Conservation (phyloP, 1,140 invertebrate species). For the Leptoteleia sp. region DNA sequence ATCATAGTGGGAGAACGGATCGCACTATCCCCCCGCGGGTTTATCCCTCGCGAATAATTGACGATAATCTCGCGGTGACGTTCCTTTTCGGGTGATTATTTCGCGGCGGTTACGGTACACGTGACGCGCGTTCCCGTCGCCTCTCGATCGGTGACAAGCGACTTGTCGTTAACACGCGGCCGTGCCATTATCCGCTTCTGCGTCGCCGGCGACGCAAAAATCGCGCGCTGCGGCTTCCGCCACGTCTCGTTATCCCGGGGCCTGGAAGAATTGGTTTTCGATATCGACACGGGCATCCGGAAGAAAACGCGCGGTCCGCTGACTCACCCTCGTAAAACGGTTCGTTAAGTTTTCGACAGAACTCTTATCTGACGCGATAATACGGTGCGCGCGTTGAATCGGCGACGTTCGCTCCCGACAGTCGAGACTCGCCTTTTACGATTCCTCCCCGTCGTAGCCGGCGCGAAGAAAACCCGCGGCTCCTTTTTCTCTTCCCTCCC, state of each 20-base stretch:
- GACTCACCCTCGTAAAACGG: constrained; percentile 64
- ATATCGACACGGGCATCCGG: constrained; percentile 47
- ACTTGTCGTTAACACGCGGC: constrained; percentile 55
- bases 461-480: constrained; percentile 10
- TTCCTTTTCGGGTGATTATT: constrained; percentile 13
- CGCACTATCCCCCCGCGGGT: no score
- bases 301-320: constrained; percentile 48
- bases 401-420: constrained; percentile 51
- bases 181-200: constrained; percentile 54
- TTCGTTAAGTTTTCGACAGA: constrained; percentile 65
- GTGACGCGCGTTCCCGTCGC: constrained; percentile 16
- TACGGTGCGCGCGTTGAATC: constrained; percentile 50
- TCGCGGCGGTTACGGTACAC: constrained; percentile 29
- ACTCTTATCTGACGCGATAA: constrained; percentile 63
- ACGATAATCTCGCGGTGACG: constrained; percentile 16
- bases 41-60: constrained; percentile 31
- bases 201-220: constrained; percentile 30
- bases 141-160: constrained; percentile 54
- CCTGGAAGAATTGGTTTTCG: constrained; percentile 60
- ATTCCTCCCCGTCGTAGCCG: constrained; percentile 42
- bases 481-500: no score
- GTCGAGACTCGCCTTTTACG: constrained; percentile 40
- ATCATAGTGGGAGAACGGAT: no score
- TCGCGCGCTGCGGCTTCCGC: constrained; percentile 45
- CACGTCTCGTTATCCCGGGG: constrained; percentile 54